Percentiles rank a stretch among this genome's conserved stretches.
Evolutionary conservation across 2,113 vertebrate species (phyloP).

Genomic region (Spea multiplicata): DNA sequence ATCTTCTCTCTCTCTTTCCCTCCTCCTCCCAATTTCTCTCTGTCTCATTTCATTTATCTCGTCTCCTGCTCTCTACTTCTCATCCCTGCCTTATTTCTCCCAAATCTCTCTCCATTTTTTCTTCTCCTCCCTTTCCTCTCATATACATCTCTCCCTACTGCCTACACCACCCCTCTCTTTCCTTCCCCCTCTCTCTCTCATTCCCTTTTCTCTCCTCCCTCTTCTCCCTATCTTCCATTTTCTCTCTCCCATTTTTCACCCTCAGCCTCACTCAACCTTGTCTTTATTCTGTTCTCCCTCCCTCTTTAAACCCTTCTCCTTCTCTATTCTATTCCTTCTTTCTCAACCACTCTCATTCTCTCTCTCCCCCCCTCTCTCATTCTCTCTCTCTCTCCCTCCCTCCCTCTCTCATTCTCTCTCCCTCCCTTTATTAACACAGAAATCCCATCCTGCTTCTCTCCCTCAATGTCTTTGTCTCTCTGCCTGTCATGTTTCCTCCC

Average conservation of each 20-base stretch:
- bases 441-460: neutral
- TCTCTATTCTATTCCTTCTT: neutral
- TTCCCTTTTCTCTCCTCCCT: neutral
- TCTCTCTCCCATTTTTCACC: neutral
- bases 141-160: too few species aligned
- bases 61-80: too few species aligned
- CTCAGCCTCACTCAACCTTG: neutral
- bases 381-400: neutral
- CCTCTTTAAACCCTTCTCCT: neutral
- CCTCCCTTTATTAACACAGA: neutral
- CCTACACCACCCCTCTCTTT: too few species aligned
- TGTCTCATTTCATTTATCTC: neutral
- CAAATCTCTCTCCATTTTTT: too few species aligned
- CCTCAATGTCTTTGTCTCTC: neutral
- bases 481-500: conserved; percentile 8
- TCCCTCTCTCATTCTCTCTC: too few species aligned
- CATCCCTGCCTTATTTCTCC: too few species aligned
- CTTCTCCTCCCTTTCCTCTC: too few species aligned
- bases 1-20: neutral
- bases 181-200: neutral
- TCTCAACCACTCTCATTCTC: neutral
- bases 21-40: neutral
- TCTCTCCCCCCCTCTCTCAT: neutral
- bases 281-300: neutral
- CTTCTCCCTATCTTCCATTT: neutral